Percentiles rank a stretch among this genome's conserved stretches.
phyloP scores from a whole-genome alignment of 2,888 invertebrate species.

The Synergus umbraculus region DNA sequence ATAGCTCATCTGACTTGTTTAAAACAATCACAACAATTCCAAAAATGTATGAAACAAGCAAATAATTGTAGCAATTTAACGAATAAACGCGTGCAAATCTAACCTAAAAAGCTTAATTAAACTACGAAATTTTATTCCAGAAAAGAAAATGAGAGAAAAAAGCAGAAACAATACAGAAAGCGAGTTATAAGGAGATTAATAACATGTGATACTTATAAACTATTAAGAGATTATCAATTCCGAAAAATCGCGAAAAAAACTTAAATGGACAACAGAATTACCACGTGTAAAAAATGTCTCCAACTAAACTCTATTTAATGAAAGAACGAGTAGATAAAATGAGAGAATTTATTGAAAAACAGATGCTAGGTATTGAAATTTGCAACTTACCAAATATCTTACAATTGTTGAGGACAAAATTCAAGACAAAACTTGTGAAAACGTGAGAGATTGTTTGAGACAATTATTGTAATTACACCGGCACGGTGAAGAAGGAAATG shows the following conservation, averaged over 20 bases:
- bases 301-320: background rate
- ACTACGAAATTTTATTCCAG: background rate
- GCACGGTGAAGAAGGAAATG: constrained; percentile 10
- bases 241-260: background rate
- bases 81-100: background rate
- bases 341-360: background rate
- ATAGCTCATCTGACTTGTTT: background rate
- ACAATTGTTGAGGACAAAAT: background rate
- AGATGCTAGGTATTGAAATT: background rate
- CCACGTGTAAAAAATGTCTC: constrained; percentile 8
- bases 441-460: background rate
- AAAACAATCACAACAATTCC: background rate
- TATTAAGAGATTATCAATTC: background rate
- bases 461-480: background rate
- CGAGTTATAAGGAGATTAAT: background rate
- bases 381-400: constrained; percentile 13
- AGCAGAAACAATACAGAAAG: background rate
- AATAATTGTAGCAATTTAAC: too few relatives aligned
- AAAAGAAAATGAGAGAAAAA: background rate
- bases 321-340: background rate
- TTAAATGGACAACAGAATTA: background rate
- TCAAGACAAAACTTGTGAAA: background rate
- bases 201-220: background rate
- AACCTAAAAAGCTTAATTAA: background rate
- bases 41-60: background rate